Base-by-base conservation (phyloP, 2,113 vertebrate species). In the Alligator sinensis region DNA sequence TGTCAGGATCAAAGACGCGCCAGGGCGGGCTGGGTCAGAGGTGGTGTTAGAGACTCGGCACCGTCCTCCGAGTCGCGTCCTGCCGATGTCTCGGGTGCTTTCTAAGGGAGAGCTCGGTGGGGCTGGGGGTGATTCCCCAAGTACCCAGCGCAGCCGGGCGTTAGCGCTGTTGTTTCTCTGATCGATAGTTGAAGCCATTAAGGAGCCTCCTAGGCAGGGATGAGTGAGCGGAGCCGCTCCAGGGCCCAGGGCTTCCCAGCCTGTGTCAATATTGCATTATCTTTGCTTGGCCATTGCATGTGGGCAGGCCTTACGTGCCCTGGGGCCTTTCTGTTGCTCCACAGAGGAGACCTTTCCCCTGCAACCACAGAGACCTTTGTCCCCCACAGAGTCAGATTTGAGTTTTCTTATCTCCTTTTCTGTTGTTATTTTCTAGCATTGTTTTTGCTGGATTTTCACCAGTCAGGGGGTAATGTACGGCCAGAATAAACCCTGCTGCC, bases 211-310 rank as follows among this genome's bases (percentile, higher is more conserved):
- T 12, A 24, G 61, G 61, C 12, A 11, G 21, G 34, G 5, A 47
- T 47, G 47, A 47, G 47, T 2, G 47, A 47, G 47, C 19, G 22
- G 70, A 27, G 72, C 47, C 59, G 27, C 70, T 19, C 62, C 28
- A 0, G 4, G 38, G 16, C 12, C 22, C 75, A 27, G 30, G 21
- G 2, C 34, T 30, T 80, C 59, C 74, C 80, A 63, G 66, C 5
- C 66, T 5, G 0, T 10, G 28, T 18, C 78, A 58, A 63, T 0
- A 0, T 25, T 14, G 6, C 18, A 3, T 24, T 57, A 63, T n/a
- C 57, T 66, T 84, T 13, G 0, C 18, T 54, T 74, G 18, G 55
- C 76, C 11, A 0, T 27, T 76, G 54, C 13, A 15, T 57, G n/a
- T 15, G 57, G 81, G 30, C 9, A 6, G 25, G n/a, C 27, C 11